phyloP scores from a whole-genome alignment of 2,888 invertebrate genomes.

The Tillus elongatus region DNA sequence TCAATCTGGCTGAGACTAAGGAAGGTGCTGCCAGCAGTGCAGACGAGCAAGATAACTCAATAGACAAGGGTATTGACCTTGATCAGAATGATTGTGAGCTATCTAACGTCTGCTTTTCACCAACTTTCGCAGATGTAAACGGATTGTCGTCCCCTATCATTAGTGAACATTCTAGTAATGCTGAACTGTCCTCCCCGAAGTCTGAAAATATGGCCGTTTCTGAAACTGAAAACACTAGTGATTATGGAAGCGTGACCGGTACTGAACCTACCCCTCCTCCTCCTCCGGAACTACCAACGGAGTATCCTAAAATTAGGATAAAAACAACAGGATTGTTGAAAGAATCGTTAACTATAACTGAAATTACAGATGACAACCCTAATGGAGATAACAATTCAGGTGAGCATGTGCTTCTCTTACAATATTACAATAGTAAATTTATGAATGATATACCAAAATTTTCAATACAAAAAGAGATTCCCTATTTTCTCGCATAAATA shows the following conservation, averaged over 20 bases:
- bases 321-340: constrained; percentile 37
- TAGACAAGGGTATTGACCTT: too few relatives aligned
- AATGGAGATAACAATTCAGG: too few relatives aligned
- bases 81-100: too few relatives aligned
- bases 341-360: constrained; percentile 32
- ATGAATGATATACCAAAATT: not conserved
- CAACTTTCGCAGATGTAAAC: constrained; percentile 27
- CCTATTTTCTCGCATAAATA: too few relatives aligned
- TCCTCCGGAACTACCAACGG: constrained; percentile 27
- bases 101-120: constrained; percentile 29
- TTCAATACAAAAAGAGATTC: too few relatives aligned
- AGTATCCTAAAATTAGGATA: constrained; percentile 39
- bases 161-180: constrained; percentile 15
- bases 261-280: constrained; percentile 37
- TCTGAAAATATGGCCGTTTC: constrained; percentile 1
- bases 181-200: constrained; percentile 4
- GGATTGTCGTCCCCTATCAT: constrained; percentile 11
- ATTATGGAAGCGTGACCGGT: constrained; percentile 33
- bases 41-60: too few relatives aligned
- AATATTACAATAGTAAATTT: constrained; percentile 2
- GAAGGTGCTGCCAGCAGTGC: constrained; percentile 7
- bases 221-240: constrained; percentile 7
- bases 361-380: constrained; percentile 38
- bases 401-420: too few relatives aligned
- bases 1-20: constrained; percentile 22